Evolutionary conservation across 2,888 invertebrate species (phyloP).

Genomic region (Auanema sp.): DNA sequence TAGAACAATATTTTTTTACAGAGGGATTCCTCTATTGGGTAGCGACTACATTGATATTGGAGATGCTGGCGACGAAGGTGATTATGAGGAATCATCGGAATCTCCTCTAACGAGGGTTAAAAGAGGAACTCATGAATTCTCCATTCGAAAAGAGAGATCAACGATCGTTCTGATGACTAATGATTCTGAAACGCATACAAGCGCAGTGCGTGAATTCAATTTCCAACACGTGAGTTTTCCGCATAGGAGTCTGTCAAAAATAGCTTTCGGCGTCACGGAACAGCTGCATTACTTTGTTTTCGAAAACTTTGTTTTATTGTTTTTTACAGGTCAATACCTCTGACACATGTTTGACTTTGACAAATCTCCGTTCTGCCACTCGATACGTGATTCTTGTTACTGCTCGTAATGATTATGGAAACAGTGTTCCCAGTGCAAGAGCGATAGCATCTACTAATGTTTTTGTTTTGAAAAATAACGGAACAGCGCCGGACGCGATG

Average conservation of each 20-base stretch:
- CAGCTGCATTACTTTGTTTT: no score
- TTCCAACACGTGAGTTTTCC: slow-evolving; percentile 32
- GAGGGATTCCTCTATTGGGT: slow-evolving; percentile 28
- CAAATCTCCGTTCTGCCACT: slow-evolving; percentile 73
- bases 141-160: slow-evolving; percentile 19
- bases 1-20: slow-evolving; percentile 5
- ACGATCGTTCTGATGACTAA: slow-evolving; percentile 46
- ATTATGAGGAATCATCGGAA: slow-evolving; percentile 29
- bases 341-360: slow-evolving; percentile 71
- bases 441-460: slow-evolving; percentile 47
- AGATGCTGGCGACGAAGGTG: slow-evolving; percentile 32
- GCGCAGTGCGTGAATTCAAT: slow-evolving; percentile 43
- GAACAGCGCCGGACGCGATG: slow-evolving; percentile 30
- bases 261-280: no score
- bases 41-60: slow-evolving; percentile 44
- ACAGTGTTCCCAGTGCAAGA: slow-evolving; percentile 42
- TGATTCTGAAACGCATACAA: slow-evolving; percentile 43
- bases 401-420: slow-evolving; percentile 76
- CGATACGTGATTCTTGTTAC: slow-evolving; percentile 82
- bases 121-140: no score
- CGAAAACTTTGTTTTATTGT: background rate
- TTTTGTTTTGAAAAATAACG: slow-evolving; percentile 34
- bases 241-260: no score
- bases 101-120: background rate
- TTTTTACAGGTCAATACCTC: slow-evolving; percentile 72